Evolutionary conservation across 1,140 invertebrate species (phyloP).

Genomic region (Chlorops oryzae): DNA sequence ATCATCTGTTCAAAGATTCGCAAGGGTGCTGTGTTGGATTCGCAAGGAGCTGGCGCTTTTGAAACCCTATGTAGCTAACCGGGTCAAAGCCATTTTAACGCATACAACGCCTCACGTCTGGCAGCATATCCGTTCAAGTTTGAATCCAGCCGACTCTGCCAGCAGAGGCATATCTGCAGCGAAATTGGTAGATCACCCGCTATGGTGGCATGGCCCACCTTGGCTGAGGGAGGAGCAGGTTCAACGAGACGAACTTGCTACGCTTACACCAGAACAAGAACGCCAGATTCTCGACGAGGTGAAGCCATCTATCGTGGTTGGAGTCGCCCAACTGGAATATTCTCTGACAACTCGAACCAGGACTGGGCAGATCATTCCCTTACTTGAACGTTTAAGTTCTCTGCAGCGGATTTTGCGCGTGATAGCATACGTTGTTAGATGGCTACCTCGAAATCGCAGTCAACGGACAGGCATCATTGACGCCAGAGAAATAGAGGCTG

Average conservation of each 20-base stretch:
- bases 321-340: not conserved
- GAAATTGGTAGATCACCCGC: not conserved
- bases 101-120: conserved; percentile 1
- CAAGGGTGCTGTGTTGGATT: not conserved
- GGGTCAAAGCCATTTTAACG: conserved; percentile 17
- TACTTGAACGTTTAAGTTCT: not conserved
- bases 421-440: not conserved
- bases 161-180: conserved; percentile 13
- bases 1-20: too few species aligned
- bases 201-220: conserved; percentile 5
- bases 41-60: not conserved
- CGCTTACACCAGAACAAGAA: not conserved
- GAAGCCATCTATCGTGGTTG: not conserved
- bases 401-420: not conserved
- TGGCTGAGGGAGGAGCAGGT: not conserved
- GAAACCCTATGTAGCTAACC: conserved; percentile 18
- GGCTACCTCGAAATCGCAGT: not conserved
- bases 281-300: not conserved
- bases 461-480: not conserved
- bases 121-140: conserved; percentile 17
- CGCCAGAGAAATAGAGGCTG: not conserved
- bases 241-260: not conserved
- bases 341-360: not conserved
- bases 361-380: not conserved
- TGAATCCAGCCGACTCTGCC: conserved; percentile 25